phyloP scores from a whole-genome alignment of 2,888 invertebrate species.

The Papilio protenor region DNA sequence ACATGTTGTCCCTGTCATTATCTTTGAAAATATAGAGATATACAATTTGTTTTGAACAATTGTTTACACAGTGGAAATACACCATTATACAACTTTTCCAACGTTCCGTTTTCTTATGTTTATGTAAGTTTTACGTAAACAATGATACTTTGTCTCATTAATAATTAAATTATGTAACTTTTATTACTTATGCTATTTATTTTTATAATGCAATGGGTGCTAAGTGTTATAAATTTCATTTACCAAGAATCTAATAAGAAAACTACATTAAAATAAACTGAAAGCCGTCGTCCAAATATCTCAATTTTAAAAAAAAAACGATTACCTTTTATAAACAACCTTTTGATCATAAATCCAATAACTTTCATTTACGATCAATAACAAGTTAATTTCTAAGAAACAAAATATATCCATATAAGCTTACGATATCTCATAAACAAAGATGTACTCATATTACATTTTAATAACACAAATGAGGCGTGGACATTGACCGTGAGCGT shows the following conservation, averaged over 20 bases:
- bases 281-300: neutral
- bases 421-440: constrained; percentile 2
- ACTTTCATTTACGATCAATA: neutral
- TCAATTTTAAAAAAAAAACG: neutral
- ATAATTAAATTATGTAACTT: constrained; percentile 1
- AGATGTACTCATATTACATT: constrained; percentile 24
- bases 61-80: neutral
- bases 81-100: neutral
- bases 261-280: neutral
- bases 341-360: neutral
- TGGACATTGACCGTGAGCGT: constrained; percentile 41
- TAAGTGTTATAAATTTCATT: neutral
- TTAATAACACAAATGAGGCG: constrained; percentile 24
- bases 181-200: neutral
- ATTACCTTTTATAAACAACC: neutral
- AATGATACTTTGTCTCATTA: neutral
- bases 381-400: neutral
- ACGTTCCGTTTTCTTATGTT: neutral
- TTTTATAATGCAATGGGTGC: too few species aligned
- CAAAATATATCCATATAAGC: neutral
- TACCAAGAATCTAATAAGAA: neutral
- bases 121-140: constrained; percentile 18
- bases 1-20: neutral
- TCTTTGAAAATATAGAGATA: too few species aligned
- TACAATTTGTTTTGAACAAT: neutral